Conservation (phyloP, 2,797 vertebrate genomes). For the Tympanoctomys barrerae region DNA sequence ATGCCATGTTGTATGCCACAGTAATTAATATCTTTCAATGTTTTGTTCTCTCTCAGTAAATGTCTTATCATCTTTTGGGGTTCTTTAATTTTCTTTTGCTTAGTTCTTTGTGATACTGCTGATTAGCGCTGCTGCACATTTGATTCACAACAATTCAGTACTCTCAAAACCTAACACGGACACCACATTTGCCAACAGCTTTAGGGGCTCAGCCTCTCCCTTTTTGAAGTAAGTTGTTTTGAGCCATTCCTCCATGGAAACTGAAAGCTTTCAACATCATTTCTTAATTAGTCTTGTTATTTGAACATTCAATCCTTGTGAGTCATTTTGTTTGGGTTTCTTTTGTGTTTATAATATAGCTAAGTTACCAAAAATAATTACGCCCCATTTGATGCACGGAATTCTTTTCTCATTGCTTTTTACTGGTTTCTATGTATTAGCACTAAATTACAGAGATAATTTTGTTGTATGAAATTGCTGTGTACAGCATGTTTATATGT, state of each 20-base stretch:
- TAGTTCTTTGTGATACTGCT: not conserved
- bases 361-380: constrained; percentile 12
- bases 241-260: not conserved
- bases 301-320: not conserved
- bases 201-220: not conserved
- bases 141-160: not conserved
- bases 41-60: not conserved
- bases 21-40: not conserved
- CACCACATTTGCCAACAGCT: not conserved
- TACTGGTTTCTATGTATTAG: not conserved
- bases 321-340: not conserved
- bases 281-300: constrained; percentile 10
- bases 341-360: constrained; percentile 15
- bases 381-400: not conserved
- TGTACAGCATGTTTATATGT: not conserved
- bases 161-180: not conserved
- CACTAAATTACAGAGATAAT: not conserved
- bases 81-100: not conserved
- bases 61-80: not conserved
- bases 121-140: not conserved
- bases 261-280: not conserved
- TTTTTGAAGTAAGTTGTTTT: not conserved
- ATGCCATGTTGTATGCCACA: not conserved
- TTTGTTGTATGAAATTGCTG: not conserved
- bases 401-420: not conserved